Conservation (phyloP, 2,113 vertebrate species). For the Micronycteris hirsuta region DNA sequence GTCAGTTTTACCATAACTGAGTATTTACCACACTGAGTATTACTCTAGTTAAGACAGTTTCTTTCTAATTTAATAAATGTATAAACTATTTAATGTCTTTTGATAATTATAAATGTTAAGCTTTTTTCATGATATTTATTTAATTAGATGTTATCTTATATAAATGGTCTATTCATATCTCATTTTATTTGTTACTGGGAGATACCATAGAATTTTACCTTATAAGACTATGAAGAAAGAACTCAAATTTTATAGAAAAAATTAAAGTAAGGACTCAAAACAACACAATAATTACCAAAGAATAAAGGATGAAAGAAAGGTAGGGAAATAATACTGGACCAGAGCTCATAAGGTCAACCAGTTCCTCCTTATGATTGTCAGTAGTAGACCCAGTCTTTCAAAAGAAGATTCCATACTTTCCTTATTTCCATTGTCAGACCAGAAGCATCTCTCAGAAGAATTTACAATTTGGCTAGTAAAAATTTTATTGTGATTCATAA, state of each 20-base stretch:
- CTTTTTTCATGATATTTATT: background rate
- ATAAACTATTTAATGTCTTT: background rate
- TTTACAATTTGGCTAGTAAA: background rate
- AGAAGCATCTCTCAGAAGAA: background rate
- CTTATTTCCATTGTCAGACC: background rate
- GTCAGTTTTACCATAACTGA: background rate
- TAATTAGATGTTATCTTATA: background rate
- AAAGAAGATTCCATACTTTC: background rate
- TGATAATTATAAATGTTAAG: background rate
- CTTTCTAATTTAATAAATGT: background rate
- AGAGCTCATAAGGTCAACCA: background rate
- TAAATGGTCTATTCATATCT: background rate
- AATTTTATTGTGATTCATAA: background rate
- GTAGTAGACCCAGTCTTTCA: background rate
- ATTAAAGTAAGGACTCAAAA: background rate
- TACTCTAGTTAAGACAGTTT: background rate
- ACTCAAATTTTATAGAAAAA: background rate
- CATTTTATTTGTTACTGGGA: background rate
- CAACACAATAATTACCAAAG: background rate
- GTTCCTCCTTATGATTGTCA: background rate
- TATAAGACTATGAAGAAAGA: background rate
- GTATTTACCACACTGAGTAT: too few species aligned
- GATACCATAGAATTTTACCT: background rate
- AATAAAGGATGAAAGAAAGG: background rate
- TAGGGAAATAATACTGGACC: background rate